Conservation (phyloP, 1,140 invertebrate species). For the Campoletis sonorensis region DNA sequence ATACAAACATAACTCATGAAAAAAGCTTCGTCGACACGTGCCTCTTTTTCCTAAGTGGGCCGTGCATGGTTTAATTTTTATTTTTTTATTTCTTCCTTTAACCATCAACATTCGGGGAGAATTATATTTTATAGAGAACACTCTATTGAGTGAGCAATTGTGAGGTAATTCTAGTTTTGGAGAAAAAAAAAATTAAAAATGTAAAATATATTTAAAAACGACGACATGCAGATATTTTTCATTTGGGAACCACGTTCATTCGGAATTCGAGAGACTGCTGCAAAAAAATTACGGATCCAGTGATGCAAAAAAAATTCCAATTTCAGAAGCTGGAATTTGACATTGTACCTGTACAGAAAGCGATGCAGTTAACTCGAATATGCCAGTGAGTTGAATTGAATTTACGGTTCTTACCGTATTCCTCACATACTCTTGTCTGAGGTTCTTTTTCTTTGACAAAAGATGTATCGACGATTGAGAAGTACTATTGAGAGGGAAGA, state of each 20-base stretch:
- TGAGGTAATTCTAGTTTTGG: too few species aligned
- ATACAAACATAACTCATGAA: not conserved
- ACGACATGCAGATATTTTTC: too few species aligned
- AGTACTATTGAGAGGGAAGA: constrained; percentile 8
- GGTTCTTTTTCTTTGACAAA: constrained; percentile 1
- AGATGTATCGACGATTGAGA: not conserved
- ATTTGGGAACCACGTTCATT: too few species aligned
- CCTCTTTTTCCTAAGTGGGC: not conserved
- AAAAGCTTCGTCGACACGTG: not conserved
- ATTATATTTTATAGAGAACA: too few species aligned
- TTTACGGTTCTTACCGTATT: not conserved
- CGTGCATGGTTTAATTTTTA: not conserved
- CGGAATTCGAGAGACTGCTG: too few species aligned
- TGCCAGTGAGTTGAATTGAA: not conserved
- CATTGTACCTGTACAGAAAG: not conserved
- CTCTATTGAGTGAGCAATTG: too few species aligned
- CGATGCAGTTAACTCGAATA: not conserved
- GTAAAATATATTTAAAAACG: too few species aligned
- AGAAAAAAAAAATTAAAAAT: too few species aligned
- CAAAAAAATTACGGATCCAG: not conserved
- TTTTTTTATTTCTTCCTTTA: not conserved
- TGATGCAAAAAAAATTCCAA: not conserved
- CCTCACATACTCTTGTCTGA: not conserved
- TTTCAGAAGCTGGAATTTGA: not conserved
- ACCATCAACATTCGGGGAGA: too few species aligned